Evolutionary conservation across 2,888 invertebrate genomes (phyloP), one percentile per base, ranked within the genome.

Genomic region (Willowsia nigromaculata): DNA sequence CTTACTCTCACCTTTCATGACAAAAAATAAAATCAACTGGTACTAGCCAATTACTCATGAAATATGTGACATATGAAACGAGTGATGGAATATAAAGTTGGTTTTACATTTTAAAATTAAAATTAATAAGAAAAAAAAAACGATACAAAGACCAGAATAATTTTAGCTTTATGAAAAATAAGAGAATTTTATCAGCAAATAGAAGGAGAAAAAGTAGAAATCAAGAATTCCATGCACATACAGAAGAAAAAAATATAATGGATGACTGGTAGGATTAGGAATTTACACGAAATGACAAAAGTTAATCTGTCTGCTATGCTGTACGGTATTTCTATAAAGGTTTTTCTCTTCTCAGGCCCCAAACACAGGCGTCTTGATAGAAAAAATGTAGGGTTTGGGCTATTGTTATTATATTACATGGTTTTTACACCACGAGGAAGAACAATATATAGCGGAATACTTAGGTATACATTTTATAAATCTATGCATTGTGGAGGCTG

Each of bases 211-310:
- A 15, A 37, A 65, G 65, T 11, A 37, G 74, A 74, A 74, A 47
- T 43, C 74, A 47, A 47, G 27, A 43, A 74, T 74, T 74, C 74
- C 74, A 74, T 6, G 74, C 74, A 74, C 74, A 74, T 74, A 47
- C 25, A 27, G 47, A 25, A 25, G 18, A 37, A 68, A 68, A 74
- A 47, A 74, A 74, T 25, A 74, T 74, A 74, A 47, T 74, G 43
- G 74, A 74, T 74, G 47, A 47, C 47, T 74, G 74, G 43, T 25
- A 25, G 74, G 74, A 74, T 74, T 74, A 74, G 74, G 74, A 74
- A 74, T 74, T 74, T 74, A 74, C 74, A 74, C 43, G 74, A 74
- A 47, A 74, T 47, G 74, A 74, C 74, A 74, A 74, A 74, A 74
- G 74, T 74, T 74, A 74, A 47, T 74, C 65, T 37, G 65, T 37